Evolutionary conservation across 2,888 invertebrate genomes (phyloP).

Genomic region (Petrophora chlorosata): DNA sequence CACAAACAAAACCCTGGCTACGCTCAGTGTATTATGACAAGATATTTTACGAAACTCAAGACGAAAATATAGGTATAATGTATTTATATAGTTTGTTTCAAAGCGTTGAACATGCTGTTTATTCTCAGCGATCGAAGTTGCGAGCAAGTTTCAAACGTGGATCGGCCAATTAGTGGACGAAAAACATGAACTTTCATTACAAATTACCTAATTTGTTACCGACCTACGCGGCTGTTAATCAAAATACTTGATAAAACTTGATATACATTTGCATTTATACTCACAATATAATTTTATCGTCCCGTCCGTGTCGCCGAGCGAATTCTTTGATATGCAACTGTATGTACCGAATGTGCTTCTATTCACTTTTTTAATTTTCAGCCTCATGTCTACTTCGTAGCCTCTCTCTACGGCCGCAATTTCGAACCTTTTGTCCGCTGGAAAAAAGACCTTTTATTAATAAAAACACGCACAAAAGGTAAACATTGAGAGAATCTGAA

Average conservation of each 20-base stretch:
- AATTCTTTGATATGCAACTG: conserved; percentile 89
- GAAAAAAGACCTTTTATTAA: conserved; percentile 33
- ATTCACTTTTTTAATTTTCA: conserved; percentile 86
- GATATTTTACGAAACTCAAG: conserved; percentile 23
- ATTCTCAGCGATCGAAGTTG: conserved; percentile 9
- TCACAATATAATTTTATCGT: conserved; percentile 89
- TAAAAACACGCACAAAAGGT: conserved; percentile 11
- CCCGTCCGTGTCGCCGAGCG: conserved; percentile 89
- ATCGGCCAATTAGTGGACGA: not conserved
- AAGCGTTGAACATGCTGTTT: conserved; percentile 15
- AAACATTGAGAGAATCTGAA: conserved; percentile 4
- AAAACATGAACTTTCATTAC: no score
- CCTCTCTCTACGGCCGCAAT: conserved; percentile 82
- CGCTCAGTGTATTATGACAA: no score
- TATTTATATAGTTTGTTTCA: no score
- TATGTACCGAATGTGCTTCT: conserved; percentile 86
- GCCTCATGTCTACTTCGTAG: conserved; percentile 89
- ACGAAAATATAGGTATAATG: no score
- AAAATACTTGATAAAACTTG: no score
- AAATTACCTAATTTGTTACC: no score
- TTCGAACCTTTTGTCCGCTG: conserved; percentile 81
- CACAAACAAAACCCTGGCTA: no score
- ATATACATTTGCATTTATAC: conserved; percentile 64
- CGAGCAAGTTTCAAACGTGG: not conserved
- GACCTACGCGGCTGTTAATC: no score